Evolutionary conservation across 2,797 vertebrate species (phyloP).

Genomic region (Acropternis orthonyx): DNA sequence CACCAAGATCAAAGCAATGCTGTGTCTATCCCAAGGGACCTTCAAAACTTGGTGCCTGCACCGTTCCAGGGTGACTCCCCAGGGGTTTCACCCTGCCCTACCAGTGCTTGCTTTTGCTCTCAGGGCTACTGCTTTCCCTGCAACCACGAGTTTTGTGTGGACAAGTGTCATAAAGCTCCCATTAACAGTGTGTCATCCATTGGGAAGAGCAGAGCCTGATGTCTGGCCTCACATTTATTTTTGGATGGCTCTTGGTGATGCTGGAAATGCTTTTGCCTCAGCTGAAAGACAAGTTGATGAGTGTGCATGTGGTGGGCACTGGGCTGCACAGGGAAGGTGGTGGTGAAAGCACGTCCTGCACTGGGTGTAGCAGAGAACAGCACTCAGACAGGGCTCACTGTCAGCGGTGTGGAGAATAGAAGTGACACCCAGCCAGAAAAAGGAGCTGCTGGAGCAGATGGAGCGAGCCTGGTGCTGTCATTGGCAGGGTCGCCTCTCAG

Average conservation of each 20-base stretch:
- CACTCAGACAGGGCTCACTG: conserved; percentile 27
- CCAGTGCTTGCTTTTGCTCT: not conserved
- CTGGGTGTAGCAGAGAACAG: not conserved
- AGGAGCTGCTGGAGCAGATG: conserved; percentile 45
- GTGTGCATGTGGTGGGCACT: not conserved
- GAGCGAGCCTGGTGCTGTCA: conserved; percentile 38
- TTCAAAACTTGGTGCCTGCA: not conserved
- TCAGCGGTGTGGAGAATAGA: conserved; percentile 73
- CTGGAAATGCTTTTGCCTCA: not conserved
- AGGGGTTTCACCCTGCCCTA: not conserved
- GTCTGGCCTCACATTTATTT: not conserved
- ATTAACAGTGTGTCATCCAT: not conserved
- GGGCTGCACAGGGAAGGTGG: not conserved
- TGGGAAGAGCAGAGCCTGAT: not conserved
- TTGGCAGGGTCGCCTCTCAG: not conserved
- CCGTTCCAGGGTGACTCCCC: rapidly evolving
- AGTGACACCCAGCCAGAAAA: conserved; percentile 36
- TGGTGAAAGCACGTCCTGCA: not conserved
- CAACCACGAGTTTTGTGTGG: not conserved
- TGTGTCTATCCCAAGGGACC: not conserved
- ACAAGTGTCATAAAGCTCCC: not conserved
- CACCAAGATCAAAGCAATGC: not conserved
- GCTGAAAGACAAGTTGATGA: not conserved
- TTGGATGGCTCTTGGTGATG: not conserved
- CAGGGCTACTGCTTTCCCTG: not conserved